Conservation (phyloP, 2,888 invertebrate genomes). For the Brenthis hecate region DNA sequence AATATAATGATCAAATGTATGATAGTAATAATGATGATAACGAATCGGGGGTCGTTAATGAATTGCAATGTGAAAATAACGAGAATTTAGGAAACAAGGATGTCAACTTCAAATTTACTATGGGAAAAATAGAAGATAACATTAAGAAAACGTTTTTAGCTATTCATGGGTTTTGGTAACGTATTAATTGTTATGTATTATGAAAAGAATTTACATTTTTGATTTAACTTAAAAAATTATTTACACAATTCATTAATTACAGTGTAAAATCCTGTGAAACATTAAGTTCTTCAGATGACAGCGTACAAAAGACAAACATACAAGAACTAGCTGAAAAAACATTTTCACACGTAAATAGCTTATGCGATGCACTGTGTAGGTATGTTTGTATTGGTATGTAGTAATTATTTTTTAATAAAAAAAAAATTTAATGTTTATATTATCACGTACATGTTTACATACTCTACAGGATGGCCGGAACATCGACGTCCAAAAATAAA, state of each 20-base stretch:
- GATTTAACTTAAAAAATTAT: too few species aligned
- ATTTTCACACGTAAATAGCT: constrained; percentile 41
- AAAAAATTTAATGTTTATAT: too few species aligned
- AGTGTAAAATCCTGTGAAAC: constrained; percentile 45
- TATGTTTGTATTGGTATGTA: constrained; percentile 38
- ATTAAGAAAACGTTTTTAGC: constrained; percentile 47
- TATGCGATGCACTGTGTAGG: constrained; percentile 52
- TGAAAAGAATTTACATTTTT: background rate
- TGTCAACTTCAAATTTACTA: constrained; percentile 45
- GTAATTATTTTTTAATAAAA: too few species aligned
- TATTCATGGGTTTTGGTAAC: constrained; percentile 55
- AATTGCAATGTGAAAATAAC: constrained; percentile 16
- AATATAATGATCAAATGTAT: constrained; percentile 3
- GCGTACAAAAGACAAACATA: constrained; percentile 41
- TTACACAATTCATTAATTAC: constrained; percentile 29
- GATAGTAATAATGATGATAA: too few species aligned
- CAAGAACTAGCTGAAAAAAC: constrained; percentile 44
- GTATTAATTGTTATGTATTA: constrained; percentile 24
- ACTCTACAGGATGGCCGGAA: too few species aligned
- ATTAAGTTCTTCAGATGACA: constrained; percentile 27
- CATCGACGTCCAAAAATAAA: too few species aligned
- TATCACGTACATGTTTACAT: too few species aligned
- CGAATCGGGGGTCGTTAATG: background rate
- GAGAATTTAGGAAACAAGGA: constrained; percentile 19
- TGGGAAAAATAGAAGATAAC: constrained; percentile 46